Percentiles rank a stretch among this genome's conserved stretches.
These are phyloP conservation scores for Aspiorhynchus laticeps DNA, from an alignment of 2,113 vertebrate genomes.

Conservation along the genomic window DNA sequence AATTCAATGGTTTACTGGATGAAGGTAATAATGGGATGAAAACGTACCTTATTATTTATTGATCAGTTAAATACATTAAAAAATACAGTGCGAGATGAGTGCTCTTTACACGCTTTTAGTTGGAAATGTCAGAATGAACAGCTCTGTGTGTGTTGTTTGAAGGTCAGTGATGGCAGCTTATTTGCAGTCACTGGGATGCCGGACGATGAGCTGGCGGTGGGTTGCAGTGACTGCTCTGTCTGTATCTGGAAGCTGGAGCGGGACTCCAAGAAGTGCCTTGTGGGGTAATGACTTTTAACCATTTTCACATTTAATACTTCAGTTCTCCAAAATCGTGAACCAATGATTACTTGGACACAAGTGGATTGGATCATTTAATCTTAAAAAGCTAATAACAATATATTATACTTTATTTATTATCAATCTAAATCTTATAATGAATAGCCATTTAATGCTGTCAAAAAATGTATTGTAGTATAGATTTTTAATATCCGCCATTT, in stretches of 20 bases:
- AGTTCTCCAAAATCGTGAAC: not conserved
- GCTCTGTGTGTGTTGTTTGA: constrained; percentile 37
- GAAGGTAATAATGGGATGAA: constrained; percentile 65
- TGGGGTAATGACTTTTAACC: constrained; percentile 56
- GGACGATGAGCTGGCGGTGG: constrained; percentile 65
- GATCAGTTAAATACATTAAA: not conserved
- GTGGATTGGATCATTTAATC: too few relatives aligned
- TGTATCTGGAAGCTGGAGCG: constrained; percentile 69
- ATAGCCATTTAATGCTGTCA: too few relatives aligned
- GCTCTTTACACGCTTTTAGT: not conserved
- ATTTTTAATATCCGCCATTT: not conserved
- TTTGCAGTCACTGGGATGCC: constrained; percentile 65
- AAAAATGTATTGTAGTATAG: too few relatives aligned
- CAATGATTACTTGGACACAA: too few relatives aligned
- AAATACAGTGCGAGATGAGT: not conserved
- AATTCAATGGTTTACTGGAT: constrained; percentile 58
- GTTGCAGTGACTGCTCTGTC: constrained; percentile 55
- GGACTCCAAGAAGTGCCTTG: constrained; percentile 52
- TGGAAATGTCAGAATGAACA: constrained; percentile 19
- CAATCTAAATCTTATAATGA: too few relatives aligned
- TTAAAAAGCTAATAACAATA: not conserved
- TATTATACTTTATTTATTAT: too few relatives aligned
- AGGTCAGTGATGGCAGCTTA: constrained; percentile 62
- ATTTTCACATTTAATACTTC: not conserved
- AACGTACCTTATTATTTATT: constrained; percentile 21